phyloP scores from a whole-genome alignment of 2,797 vertebrate genomes.

The Sebastes itinus region DNA sequence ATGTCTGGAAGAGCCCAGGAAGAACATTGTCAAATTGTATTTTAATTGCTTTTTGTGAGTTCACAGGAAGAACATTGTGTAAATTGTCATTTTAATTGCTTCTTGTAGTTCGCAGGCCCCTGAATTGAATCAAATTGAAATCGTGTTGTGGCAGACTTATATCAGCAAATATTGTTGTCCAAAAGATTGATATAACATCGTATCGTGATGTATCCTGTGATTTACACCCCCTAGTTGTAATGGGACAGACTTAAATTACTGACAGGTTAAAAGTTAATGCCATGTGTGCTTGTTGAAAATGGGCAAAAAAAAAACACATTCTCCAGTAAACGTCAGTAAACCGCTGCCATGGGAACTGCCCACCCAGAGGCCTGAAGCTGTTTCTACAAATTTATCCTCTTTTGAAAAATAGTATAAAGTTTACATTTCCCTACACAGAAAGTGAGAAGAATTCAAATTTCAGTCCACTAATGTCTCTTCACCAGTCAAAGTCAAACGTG shows the following conservation, averaged over 20 bases:
- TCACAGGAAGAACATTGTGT: accelerated
- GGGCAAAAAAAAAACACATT: background rate
- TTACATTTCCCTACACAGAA: background rate
- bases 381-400: background rate
- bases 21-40: no score
- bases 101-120: no score
- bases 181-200: no score
- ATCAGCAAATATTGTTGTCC: no score
- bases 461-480: background rate
- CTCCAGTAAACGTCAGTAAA: background rate
- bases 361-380: background rate
- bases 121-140: no score
- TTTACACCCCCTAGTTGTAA: no score
- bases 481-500: background rate
- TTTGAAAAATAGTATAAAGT: background rate
- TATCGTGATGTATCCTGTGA: no score
- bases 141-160: no score
- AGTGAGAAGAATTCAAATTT: background rate
- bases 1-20: no score
- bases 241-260: background rate
- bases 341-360: background rate
- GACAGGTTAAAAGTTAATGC: background rate
- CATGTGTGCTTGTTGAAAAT: no score
- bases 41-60: no score
- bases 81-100: no score